Evolutionary conservation across 2,888 invertebrate species (phyloP).

Genomic region (Maniola hyperantus): DNA sequence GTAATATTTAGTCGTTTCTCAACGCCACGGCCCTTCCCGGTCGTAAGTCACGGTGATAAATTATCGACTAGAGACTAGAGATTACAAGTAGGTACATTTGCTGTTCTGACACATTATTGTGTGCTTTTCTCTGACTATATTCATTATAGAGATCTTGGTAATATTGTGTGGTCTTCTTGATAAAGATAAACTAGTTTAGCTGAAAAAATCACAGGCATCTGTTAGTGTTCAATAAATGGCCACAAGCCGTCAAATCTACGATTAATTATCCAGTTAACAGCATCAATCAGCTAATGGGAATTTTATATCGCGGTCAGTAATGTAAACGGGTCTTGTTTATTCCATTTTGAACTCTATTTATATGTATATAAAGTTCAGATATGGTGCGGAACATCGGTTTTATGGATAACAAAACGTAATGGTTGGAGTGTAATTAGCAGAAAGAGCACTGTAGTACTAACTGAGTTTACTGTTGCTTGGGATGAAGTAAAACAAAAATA

Average conservation of each 20-base stretch:
- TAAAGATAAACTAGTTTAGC: not conserved
- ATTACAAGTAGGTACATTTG: constrained; percentile 2
- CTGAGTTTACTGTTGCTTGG: constrained; percentile 18
- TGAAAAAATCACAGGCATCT: not conserved
- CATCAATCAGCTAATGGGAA: constrained; percentile 41
- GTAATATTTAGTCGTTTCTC: constrained; percentile 36
- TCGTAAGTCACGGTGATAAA: constrained; percentile 30
- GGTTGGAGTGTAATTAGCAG: constrained; percentile 30
- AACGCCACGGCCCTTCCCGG: constrained; percentile 24
- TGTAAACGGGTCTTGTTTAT: not conserved
- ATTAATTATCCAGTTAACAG: constrained; percentile 41
- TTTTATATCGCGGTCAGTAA: constrained; percentile 34
- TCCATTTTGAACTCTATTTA: constrained; percentile 12
- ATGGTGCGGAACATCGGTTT: constrained; percentile 5
- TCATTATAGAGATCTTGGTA: too few species aligned
- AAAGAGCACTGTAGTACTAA: constrained; percentile 22
- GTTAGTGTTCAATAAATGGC: constrained; percentile 19
- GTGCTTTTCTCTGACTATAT: not conserved
- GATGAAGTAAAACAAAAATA: not conserved
- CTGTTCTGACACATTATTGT: not conserved
- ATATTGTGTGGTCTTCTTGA: too few species aligned
- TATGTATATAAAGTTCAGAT: not conserved
- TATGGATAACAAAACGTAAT: constrained; percentile 31
- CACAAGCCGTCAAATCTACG: constrained; percentile 31
- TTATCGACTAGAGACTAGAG: constrained; percentile 21